phyloP scores from a whole-genome alignment of 1,140 invertebrate species.

The Stenopsyche tienmushanensis region DNA sequence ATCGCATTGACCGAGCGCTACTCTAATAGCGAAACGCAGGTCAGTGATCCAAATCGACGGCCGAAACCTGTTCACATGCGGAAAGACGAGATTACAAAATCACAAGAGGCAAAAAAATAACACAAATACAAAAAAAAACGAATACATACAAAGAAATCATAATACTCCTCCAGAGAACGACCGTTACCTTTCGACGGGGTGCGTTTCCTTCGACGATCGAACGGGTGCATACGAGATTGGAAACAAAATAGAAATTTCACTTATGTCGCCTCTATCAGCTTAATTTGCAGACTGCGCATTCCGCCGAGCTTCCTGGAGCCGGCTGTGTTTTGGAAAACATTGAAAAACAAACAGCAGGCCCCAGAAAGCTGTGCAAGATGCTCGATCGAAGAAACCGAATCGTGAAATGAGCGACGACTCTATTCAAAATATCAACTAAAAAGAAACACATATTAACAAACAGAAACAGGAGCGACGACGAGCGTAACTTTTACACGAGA shows the following conservation, averaged over 20 bases:
- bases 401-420: conserved; percentile 14
- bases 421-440: conserved; percentile 9
- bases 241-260: conserved; percentile 16
- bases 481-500: too few species aligned
- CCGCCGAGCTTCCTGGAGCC: conserved; percentile 31
- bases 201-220: neutral
- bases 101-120: neutral
- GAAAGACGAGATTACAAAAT: neutral
- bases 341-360: conserved; percentile 24
- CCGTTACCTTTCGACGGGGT: neutral
- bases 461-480: too few species aligned
- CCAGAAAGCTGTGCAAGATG: conserved; percentile 38
- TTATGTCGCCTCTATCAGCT: conserved; percentile 6
- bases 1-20: neutral
- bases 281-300: conserved; percentile 13
- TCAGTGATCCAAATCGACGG: conserved; percentile 3
- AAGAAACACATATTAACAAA: conserved; percentile 14
- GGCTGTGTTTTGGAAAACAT: conserved; percentile 21
- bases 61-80: conserved; percentile 3
- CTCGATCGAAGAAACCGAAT: conserved; percentile 13
- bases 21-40: neutral
- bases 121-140: neutral
- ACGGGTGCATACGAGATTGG: neutral
- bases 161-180: neutral
- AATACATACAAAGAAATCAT: neutral